Evolutionary conservation across 1,140 invertebrate species (phyloP), one percentile per base, ranked within the genome.

Genomic region (Tetranychus cinnabarinus): DNA sequence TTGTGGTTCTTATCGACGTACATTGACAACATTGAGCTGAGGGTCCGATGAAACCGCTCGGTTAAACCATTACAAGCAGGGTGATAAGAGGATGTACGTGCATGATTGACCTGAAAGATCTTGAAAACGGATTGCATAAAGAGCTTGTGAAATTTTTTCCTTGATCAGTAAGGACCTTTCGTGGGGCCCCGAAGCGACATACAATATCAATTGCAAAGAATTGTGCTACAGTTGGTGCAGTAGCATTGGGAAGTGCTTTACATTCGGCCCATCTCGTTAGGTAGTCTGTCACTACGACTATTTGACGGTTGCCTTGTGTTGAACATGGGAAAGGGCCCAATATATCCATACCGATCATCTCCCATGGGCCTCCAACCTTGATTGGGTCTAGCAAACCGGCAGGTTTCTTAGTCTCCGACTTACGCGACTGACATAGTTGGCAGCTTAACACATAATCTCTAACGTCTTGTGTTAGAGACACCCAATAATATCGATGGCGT

Each of bases 201-300:
- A 69, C 12, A n/a, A 68, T 60, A 7, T 62, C 54, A 23, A 67
- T 52, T 3, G 66, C 39, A 2, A 71, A 47, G 31, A 66, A 66
- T 15, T 68, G 63, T 12, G 65, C 66, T 10, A 72, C 62, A 35
- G 67, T 66, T 5, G 58, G 47, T 8, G 67, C 62, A 36, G 64
- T 46, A 31, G 67, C 66, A 58, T 66, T 61, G 31, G 56, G 57
- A 6, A 69, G 42, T 1, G 70, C 55, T 62, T 56, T 63, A 8
- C 65, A 65, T 55, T 68, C 64, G 5, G 61, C 46, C 57, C 60
- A 72, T 61, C 69, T 68, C 2, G 70, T 70, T 10, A 68, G 65
- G 50, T 69, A 69, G 60, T 70, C 67, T 4, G 62, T 61, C 0
- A 65, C 54, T 15, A 68, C 64, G 3, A 69, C 52, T 50, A 70